phyloP scores from a whole-genome alignment of 1,140 invertebrate species.

The Tribolium madens region DNA sequence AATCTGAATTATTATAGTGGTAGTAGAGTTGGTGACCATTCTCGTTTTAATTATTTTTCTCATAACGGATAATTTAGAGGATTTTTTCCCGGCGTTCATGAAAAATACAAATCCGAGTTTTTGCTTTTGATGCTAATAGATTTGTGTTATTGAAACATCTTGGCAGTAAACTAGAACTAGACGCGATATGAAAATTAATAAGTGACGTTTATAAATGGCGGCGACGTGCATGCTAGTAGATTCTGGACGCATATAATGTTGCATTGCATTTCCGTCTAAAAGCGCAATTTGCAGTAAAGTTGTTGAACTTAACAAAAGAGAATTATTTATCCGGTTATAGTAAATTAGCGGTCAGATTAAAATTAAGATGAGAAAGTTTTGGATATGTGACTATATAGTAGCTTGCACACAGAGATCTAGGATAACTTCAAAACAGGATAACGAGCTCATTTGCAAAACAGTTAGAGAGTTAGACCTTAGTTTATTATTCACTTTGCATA shows the following conservation, averaged over 20 bases:
- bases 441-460: slow-evolving; percentile 44
- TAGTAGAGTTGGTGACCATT: too few species aligned
- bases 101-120: neutral
- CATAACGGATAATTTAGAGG: neutral
- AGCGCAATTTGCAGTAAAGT: slow-evolving; percentile 28
- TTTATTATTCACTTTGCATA: slow-evolving; percentile 43
- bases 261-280: slow-evolving; percentile 24
- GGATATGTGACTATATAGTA: slow-evolving; percentile 10
- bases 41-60: slow-evolving; percentile 32
- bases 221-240: slow-evolving; percentile 8
- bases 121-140: neutral
- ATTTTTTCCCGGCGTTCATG: neutral
- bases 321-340: slow-evolving; percentile 41
- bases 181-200: slow-evolving; percentile 22
- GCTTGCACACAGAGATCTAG: slow-evolving; percentile 27
- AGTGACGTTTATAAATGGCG: slow-evolving; percentile 11
- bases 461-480: slow-evolving; percentile 37
- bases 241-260: neutral
- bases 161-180: neutral
- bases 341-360: slow-evolving; percentile 43
- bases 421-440: slow-evolving; percentile 41
- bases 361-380: slow-evolving; percentile 41
- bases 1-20: slow-evolving; percentile 5
- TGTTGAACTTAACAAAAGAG: slow-evolving; percentile 37
- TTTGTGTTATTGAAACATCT: neutral